Evolutionary conservation across 2,888 invertebrate species (phyloP).

Genomic region (Melanostoma mellinum): DNA sequence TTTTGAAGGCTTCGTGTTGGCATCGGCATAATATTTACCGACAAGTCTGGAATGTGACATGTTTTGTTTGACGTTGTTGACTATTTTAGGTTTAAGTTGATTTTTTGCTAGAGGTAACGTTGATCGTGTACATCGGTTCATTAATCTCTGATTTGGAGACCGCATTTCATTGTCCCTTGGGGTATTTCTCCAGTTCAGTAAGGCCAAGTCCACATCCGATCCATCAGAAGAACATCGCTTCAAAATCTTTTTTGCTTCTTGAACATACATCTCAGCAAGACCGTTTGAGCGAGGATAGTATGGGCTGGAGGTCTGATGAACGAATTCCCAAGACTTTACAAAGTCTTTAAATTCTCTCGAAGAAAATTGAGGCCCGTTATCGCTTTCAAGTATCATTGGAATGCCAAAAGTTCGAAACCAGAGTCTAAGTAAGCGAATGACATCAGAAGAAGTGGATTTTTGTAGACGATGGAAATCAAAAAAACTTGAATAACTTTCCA

Average conservation of each 20-base stretch:
- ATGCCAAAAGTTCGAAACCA: slow-evolving; percentile 23
- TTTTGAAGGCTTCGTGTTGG: too few relatives aligned
- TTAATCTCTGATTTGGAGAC: too few relatives aligned
- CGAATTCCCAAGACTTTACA: background rate
- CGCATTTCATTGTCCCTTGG: too few relatives aligned
- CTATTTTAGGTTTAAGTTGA: slow-evolving; percentile 3
- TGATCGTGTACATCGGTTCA: too few relatives aligned
- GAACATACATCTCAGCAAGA: slow-evolving; percentile 18
- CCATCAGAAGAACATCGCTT: slow-evolving; percentile 4
- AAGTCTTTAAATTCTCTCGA: too few relatives aligned
- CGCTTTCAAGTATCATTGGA: slow-evolving; percentile 15
- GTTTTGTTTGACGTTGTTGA: slow-evolving; percentile 19
- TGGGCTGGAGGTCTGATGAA: slow-evolving; percentile 2
- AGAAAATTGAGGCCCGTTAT: too few relatives aligned
- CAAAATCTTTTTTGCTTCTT: slow-evolving; percentile 22
- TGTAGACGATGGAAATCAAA: slow-evolving; percentile 12
- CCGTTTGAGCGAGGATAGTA: slow-evolving; percentile 5
- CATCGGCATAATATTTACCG: background rate
- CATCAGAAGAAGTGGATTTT: background rate
- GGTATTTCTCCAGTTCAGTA: slow-evolving; percentile 13
- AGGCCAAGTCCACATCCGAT: slow-evolving; percentile 10
- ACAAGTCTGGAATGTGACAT: background rate
- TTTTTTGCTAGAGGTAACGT: background rate
- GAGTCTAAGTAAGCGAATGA: slow-evolving; percentile 5
- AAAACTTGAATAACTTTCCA: slow-evolving; percentile 7